Conservation (phyloP, 2,113 vertebrate species). For the Oreocharis arfaki region DNA sequence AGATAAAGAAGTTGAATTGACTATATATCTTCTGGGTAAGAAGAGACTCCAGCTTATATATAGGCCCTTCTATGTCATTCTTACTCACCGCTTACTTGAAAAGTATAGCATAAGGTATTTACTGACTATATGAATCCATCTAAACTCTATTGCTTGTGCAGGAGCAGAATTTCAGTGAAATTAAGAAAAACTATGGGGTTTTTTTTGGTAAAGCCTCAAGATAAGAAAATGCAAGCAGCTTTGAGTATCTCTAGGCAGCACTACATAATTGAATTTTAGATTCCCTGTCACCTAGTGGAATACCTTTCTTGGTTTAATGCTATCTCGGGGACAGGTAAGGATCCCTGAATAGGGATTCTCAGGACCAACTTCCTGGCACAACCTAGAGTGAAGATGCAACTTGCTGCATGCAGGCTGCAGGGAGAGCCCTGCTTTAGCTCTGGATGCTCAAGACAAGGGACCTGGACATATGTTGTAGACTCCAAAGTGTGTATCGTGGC, state of each 20-base stretch:
- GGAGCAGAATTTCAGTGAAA: not conserved
- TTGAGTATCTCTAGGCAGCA: not conserved
- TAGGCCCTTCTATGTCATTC: not conserved
- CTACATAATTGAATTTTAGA: not conserved
- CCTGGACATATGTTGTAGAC: not conserved
- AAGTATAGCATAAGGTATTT: not conserved
- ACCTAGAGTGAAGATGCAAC: accelerated
- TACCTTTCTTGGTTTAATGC: not conserved
- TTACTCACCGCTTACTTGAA: not conserved
- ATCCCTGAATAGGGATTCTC: not conserved
- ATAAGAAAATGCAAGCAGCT: not conserved
- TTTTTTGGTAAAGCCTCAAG: not conserved
- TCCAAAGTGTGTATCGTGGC: not conserved
- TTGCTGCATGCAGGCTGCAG: not conserved
- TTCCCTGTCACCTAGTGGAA: not conserved
- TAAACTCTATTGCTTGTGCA: not conserved
- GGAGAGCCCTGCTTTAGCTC: not conserved
- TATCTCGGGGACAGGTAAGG: not conserved
- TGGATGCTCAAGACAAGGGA: not conserved
- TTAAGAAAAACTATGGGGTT: not conserved
- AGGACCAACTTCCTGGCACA: not conserved
- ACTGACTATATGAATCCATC: not conserved
- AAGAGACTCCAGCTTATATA: not conserved
- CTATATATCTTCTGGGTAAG: not conserved
- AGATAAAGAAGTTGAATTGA: not conserved